Conservation (phyloP, 2,797 vertebrate species). For the Zenarchopterus dispar region DNA sequence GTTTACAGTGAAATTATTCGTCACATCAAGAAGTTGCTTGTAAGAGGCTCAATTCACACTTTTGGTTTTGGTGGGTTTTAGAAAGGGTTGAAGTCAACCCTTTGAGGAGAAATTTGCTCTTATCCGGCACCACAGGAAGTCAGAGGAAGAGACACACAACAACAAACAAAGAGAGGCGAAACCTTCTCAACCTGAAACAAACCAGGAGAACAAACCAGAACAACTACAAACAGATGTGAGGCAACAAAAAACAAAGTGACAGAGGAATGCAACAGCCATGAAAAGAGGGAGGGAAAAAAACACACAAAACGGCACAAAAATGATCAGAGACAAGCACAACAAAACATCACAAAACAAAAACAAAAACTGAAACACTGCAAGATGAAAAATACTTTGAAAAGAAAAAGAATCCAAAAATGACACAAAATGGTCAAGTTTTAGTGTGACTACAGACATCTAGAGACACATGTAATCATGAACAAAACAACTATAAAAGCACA, state of each 20-base stretch:
- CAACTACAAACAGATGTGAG: neutral
- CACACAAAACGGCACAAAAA: no score
- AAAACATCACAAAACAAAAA: no score
- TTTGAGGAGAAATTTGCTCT: neutral
- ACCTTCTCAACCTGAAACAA: neutral
- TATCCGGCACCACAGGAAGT: neutral
- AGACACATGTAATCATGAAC: neutral
- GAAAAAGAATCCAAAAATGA: neutral
- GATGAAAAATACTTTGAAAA: no score
- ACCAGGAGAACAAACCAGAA: no score
- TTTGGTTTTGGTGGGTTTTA: neutral
- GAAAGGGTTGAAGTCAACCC: slow-evolving; percentile 3
- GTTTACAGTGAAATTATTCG: no score
- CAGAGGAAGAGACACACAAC: neutral
- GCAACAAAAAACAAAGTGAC: neutral
- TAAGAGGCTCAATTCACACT: neutral
- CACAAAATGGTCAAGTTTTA: neutral
- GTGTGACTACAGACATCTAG: neutral
- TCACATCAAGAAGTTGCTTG: no score
- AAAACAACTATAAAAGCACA: neutral
- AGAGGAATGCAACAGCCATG: no score
- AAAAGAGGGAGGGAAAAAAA: no score
- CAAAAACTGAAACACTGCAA: no score
- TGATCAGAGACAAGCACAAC: no score
- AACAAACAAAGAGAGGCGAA: neutral